Evolutionary conservation across 2,113 vertebrate genomes (phyloP), one percentile per base, ranked within the genome.

Genomic region (Origma solitaria): DNA sequence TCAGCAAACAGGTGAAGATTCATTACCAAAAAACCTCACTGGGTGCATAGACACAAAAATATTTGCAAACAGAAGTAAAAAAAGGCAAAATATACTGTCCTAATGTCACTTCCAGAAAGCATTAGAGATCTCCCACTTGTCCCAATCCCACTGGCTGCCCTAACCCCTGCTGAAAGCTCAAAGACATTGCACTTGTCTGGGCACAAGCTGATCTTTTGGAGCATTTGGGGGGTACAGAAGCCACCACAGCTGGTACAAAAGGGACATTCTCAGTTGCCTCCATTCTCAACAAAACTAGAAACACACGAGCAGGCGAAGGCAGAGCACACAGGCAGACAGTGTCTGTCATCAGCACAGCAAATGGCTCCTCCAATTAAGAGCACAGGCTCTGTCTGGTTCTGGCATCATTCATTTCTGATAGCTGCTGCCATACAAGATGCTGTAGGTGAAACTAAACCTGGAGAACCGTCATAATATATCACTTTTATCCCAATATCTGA

Each of bases 311-410:
- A 50, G 80, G 88, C 68, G 78, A 93, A 82, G 77, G 42, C 92
- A 93, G 91, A 6, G 6, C n/a, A 49, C 28, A 14, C 53, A 81
- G 79, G 56, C 93, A 86, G 69, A 6, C 72, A 9, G 90, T 53
- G 89, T 95, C 91, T 94, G 91, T 93, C 90, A 95, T 56, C 88
- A 72, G 80, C 49, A 51, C 42, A 72, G 71, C 94, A 96, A 96
- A 76, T 54, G 91, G 66, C 47, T 58, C 87, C 86, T 78, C 6
- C 92, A 80, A 62, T 92, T 95, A 94, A 70, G 40, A 95, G 68
- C 86, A 72, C 57, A 88, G 75, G 85, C 45, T 89, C 86, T 76
- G 80, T 92, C 85, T 96, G 88, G 82, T 88, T 94, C 92, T 90
- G 86, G 64, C 78, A 91, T 91, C 90, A 70, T 33, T 95, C 75